Percentiles rank a stretch among this genome's conserved stretches.
Evolutionary conservation across 2,113 vertebrate species (phyloP).

Genomic region (Psettodes erumei): DNA sequence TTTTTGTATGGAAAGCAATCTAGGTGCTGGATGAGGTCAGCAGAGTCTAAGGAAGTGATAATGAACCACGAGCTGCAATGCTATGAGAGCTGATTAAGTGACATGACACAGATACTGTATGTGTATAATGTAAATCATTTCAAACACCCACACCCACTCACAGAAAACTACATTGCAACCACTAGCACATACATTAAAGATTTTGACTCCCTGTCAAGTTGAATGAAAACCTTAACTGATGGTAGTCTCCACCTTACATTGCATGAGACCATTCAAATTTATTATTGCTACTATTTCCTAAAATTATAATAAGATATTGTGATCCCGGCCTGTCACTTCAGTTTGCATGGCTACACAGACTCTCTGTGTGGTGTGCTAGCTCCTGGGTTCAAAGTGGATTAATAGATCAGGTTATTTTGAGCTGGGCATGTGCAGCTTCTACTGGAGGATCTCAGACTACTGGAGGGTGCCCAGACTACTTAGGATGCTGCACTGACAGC

Average conservation of each 20-base stretch:
- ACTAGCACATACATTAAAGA: slow-evolving; percentile 5
- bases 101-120: too few species aligned
- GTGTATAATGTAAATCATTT: too few species aligned
- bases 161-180: not conserved
- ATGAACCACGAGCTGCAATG: slow-evolving; percentile 4
- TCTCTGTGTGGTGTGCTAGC: not conserved
- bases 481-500: not conserved
- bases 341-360: not conserved
- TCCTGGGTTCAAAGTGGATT: slow-evolving; percentile 35
- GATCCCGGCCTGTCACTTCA: not conserved
- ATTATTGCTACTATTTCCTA: not conserved
- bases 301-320: not conserved
- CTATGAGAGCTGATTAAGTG: slow-evolving; percentile 11
- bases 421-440: not conserved
- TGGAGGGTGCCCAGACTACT: not conserved
- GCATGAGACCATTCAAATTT: not conserved
- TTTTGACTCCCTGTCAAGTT: slow-evolving; percentile 36
- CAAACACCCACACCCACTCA: not conserved
- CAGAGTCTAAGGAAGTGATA: slow-evolving; percentile 24
- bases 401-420: slow-evolving; percentile 54
- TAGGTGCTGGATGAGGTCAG: slow-evolving; percentile 51
- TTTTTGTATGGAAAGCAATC: slow-evolving; percentile 19
- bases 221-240: too few species aligned
- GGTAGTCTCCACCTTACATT: not conserved
- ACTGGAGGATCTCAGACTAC: not conserved